Conservation (phyloP, 2,888 invertebrate species). For the Lepidochrysops patricia region DNA sequence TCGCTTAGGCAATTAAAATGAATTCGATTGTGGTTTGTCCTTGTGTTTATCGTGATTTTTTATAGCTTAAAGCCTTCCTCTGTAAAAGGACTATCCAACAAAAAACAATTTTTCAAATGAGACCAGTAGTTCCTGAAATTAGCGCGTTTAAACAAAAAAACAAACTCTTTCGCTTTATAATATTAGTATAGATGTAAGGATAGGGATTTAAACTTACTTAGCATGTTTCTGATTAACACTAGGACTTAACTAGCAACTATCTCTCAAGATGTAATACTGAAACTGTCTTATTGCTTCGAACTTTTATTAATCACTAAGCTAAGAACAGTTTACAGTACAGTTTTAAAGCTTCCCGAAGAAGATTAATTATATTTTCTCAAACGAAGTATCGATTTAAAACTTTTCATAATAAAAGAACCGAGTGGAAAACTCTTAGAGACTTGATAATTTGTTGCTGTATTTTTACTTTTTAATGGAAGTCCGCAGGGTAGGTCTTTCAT, state of each 20-base stretch:
- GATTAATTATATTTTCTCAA: slow-evolving; percentile 9
- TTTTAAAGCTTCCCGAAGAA: slow-evolving; percentile 7
- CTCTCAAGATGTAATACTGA: background rate
- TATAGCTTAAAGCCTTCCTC: no score
- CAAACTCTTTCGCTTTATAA: no score
- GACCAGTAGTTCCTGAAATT: no score
- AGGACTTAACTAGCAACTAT: background rate
- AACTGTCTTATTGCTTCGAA: background rate
- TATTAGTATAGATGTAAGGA: no score
- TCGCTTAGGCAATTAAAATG: no score
- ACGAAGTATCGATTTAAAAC: background rate
- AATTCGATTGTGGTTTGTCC: no score
- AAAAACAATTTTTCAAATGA: no score
- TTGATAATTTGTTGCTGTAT: background rate
- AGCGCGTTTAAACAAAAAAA: no score
- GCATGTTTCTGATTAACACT: no score
- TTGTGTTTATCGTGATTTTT: no score
- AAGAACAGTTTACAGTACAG: background rate
- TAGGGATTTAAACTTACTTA: no score
- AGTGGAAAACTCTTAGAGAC: background rate
- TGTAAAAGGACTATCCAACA: no score
- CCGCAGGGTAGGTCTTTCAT: background rate
- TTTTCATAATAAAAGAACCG: background rate
- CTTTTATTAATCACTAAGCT: slow-evolving; percentile 9
- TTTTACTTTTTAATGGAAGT: background rate